A percentile compares a stretch with the other conserved stretches of the same genome.
Evolutionary conservation across 1,140 invertebrate species (phyloP).

Genomic region (Samia ricini): DNA sequence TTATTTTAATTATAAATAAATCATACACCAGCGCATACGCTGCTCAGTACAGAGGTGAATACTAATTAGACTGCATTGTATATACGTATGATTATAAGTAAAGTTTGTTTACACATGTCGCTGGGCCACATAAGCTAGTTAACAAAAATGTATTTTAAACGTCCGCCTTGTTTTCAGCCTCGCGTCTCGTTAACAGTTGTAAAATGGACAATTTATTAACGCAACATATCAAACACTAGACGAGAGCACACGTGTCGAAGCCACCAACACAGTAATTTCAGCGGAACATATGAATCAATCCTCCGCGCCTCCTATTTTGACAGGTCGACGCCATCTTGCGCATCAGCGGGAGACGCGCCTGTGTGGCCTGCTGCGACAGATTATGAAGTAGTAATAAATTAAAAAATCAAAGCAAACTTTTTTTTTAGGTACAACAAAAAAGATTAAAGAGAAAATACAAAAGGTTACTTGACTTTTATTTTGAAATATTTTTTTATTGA

Average conservation of each 20-base stretch:
- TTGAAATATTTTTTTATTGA: too few species aligned
- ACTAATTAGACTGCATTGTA: neutral
- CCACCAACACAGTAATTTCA: neutral
- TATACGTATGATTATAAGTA: neutral
- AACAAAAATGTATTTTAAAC: neutral
- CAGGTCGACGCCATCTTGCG: constrained; percentile 26
- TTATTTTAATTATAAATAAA: neutral
- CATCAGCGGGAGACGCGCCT: constrained; percentile 22
- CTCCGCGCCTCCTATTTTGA: constrained; percentile 19
- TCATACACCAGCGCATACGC: neutral
- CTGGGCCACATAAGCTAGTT: neutral
- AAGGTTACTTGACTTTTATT: too few species aligned
- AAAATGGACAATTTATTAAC: neutral
- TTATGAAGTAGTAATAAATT: neutral
- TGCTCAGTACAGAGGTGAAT: neutral
- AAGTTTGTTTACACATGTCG: constrained; percentile 9
- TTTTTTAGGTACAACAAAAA: neutral
- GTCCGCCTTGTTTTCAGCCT: neutral
- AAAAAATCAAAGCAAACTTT: neutral
- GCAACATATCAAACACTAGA: neutral
- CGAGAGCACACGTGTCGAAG: constrained; percentile 3
- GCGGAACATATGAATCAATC: constrained; percentile 4
- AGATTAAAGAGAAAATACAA: neutral
- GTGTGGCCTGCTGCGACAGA: constrained; percentile 31
- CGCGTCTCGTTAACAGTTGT: neutral